These are phyloP conservation scores for Leptoclinus maculatus DNA, from an alignment of 2,797 vertebrate genomes.

Conservation along the genomic window DNA sequence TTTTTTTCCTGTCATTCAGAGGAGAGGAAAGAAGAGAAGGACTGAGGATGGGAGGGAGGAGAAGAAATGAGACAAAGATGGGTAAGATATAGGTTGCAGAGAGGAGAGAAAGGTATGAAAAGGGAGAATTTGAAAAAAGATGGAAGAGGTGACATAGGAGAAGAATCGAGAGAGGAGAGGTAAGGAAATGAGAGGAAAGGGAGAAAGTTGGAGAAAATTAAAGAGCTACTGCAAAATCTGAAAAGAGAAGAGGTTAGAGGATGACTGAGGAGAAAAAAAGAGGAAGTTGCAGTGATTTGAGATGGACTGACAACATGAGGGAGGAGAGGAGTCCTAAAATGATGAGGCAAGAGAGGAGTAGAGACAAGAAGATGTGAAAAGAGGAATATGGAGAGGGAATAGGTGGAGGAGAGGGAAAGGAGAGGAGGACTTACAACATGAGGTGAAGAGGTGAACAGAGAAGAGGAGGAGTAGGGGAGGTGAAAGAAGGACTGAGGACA, in stretches of 20 bases:
- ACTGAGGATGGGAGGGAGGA: background rate
- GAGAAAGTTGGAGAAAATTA: background rate
- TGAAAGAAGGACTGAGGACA: background rate
- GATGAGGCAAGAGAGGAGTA: background rate
- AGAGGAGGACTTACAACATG: background rate
- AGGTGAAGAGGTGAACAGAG: background rate
- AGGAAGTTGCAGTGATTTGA: conserved; percentile 11
- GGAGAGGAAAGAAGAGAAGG: conserved; percentile 5
- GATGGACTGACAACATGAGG: background rate
- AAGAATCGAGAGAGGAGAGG: background rate
- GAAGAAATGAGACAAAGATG: background rate
- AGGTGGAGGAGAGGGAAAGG: background rate
- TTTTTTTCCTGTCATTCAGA: conserved; percentile 15
- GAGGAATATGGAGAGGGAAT: background rate
- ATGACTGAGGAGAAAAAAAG: background rate
- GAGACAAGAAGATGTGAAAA: background rate
- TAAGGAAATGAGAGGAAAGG: background rate
- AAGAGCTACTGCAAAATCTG: background rate
- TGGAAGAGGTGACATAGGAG: background rate
- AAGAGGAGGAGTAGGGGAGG: background rate
- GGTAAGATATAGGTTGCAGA: background rate
- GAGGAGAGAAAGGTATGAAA: background rate
- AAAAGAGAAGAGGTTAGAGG: background rate
- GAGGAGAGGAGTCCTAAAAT: background rate
- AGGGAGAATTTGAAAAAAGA: background rate